These are phyloP conservation scores for Chiroxiphia lanceolata DNA, from an alignment of 2,797 vertebrate genomes.

Conservation along the genomic window DNA sequence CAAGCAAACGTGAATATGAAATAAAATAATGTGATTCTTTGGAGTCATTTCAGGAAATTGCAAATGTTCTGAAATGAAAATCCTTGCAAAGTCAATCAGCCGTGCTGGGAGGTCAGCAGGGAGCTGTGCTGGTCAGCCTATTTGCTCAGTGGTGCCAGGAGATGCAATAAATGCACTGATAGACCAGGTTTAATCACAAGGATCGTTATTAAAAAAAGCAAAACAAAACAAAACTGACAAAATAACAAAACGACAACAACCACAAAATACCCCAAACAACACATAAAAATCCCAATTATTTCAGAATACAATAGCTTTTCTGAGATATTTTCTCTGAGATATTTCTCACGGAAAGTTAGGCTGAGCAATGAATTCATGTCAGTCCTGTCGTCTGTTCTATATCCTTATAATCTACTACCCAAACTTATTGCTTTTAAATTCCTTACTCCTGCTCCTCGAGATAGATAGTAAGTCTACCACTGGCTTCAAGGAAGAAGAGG, in stretches of 20 bases:
- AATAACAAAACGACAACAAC: neutral
- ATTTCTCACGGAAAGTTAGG: neutral
- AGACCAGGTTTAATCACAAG: constrained; percentile 25
- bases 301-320: neutral
- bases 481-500: neutral
- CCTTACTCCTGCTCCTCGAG: neutral
- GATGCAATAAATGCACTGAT: constrained; percentile 3
- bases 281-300: neutral
- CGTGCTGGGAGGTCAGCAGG: constrained; percentile 10
- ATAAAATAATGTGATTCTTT: constrained; percentile 42
- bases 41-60: constrained; percentile 58
- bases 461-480: neutral
- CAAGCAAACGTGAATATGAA: constrained; percentile 22
- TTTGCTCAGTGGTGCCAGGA: constrained; percentile 22
- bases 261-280: neutral
- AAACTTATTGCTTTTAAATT: neutral
- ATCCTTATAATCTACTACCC: neutral
- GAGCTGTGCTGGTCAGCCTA: constrained; percentile 42
- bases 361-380: neutral
- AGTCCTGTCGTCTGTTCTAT: neutral
- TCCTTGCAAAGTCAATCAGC: constrained; percentile 55
- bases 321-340: neutral
- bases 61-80: constrained; percentile 57
- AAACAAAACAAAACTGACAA: neutral
- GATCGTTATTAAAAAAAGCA: neutral